Evolutionary conservation across 2,113 vertebrate genomes (phyloP).

Genomic region (Ondatra zibethicus): DNA sequence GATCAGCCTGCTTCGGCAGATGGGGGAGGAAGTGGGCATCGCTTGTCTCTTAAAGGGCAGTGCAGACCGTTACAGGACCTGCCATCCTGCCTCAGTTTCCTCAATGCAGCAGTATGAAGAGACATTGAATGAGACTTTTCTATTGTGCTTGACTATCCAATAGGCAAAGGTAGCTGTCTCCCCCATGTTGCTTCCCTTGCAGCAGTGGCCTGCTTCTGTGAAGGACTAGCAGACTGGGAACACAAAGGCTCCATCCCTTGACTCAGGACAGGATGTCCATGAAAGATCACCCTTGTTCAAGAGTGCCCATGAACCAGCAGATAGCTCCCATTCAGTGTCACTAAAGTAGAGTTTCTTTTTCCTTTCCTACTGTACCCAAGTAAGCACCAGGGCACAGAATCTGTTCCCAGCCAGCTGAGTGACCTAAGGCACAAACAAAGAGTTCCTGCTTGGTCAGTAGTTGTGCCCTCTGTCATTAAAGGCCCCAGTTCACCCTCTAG

Average conservation of each 20-base stretch:
- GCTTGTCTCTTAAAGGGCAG: too few species aligned
- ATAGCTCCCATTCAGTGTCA: background rate
- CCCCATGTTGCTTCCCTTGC: background rate
- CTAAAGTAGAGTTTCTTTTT: background rate
- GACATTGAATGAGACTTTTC: background rate
- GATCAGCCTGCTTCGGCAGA: too few species aligned
- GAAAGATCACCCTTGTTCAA: background rate
- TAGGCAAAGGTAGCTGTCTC: too few species aligned
- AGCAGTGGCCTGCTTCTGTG: background rate
- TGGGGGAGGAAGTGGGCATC: too few species aligned
- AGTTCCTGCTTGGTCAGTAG: background rate
- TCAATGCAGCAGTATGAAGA: background rate
- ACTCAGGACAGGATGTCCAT: background rate
- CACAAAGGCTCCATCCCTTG: background rate
- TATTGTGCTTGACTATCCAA: background rate
- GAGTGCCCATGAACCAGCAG: background rate
- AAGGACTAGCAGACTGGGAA: background rate
- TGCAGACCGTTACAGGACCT: background rate
- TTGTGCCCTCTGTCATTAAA: background rate
- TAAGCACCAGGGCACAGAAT: background rate
- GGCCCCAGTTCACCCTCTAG: background rate
- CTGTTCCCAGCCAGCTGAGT: background rate
- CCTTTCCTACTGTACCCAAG: fast-evolving
- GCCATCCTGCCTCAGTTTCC: background rate
- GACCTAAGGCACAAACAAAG: background rate